A percentile compares a stretch with the other conserved stretches of the same genome.
These are phyloP conservation scores for Glossosoma conforme DNA, from an alignment of 1,140 invertebrate genomes.

Conservation along the genomic window DNA sequence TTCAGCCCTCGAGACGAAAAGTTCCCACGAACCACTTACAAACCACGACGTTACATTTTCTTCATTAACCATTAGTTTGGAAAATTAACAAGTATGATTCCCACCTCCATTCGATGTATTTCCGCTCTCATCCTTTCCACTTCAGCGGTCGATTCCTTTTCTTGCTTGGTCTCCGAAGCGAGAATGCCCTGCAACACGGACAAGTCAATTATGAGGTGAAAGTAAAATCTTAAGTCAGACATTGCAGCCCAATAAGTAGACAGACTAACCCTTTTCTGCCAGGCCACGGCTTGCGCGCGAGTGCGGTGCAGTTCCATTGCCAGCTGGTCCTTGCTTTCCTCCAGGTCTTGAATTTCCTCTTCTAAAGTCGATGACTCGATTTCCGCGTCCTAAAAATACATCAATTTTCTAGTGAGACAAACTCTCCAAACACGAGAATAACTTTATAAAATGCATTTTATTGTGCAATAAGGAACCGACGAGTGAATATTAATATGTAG, in stretches of 20 bases:
- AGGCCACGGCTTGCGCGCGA: slow-evolving; percentile 66
- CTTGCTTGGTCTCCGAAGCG: slow-evolving; percentile 63
- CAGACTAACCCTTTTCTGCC: slow-evolving; percentile 66
- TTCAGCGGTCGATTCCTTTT: slow-evolving; percentile 61
- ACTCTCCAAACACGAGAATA: neutral
- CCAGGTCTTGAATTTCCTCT: slow-evolving; percentile 60
- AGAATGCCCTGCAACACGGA: slow-evolving; percentile 52
- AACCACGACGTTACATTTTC: neutral
- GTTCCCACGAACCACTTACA: neutral
- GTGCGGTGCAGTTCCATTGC: slow-evolving; percentile 56
- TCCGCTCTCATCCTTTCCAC: slow-evolving; percentile 69
- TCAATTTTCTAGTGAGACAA: neutral
- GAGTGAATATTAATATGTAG: neutral
- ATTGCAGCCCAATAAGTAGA: neutral
- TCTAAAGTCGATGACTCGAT: slow-evolving; percentile 58
- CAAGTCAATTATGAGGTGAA: slow-evolving; percentile 3
- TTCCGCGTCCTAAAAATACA: slow-evolving; percentile 55
- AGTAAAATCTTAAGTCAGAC: neutral
- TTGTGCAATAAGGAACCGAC: neutral
- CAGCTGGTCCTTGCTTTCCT: slow-evolving; percentile 59
- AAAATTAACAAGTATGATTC: neutral
- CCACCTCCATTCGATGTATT: slow-evolving; percentile 77
- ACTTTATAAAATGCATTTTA: slow-evolving; percentile 5
- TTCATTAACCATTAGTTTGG: slow-evolving; percentile 2
- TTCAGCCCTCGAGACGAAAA: neutral